These are phyloP conservation scores for Setophaga coronata DNA, from an alignment of 2,113 vertebrate species.

Conservation along the genomic window DNA sequence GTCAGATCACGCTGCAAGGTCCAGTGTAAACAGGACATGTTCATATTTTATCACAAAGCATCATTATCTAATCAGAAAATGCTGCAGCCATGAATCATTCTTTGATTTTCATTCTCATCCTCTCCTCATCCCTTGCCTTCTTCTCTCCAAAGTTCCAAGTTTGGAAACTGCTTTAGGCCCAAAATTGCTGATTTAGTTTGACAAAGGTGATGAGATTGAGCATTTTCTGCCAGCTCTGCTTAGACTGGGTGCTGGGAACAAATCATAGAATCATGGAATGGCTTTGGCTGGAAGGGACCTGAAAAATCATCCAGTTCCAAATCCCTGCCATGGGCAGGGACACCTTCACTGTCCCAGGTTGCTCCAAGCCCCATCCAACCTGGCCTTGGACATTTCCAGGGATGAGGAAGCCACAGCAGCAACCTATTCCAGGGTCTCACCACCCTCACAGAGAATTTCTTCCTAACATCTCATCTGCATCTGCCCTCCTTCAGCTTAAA, in stretches of 20 bases:
- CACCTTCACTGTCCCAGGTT: neutral
- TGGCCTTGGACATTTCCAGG: neutral
- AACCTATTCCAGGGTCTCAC: fast-evolving
- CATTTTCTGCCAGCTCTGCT: neutral
- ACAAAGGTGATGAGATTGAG: neutral
- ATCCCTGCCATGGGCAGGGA: neutral
- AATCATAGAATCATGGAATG: neutral
- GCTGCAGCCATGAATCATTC: neutral
- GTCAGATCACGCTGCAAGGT: neutral
- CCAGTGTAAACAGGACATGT: constrained; percentile 15
- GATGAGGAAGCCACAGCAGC: fast-evolving
- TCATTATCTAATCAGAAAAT: constrained; percentile 10
- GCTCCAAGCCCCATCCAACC: fast-evolving
- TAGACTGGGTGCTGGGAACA: neutral
- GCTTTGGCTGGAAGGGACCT: neutral
- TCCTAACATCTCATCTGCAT: neutral
- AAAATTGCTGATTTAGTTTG: neutral
- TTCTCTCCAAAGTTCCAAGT: neutral
- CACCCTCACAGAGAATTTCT: neutral
- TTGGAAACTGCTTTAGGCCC: neutral
- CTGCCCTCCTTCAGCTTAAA: neutral
- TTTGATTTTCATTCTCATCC: neutral
- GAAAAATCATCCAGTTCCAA: neutral
- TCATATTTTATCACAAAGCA: neutral
- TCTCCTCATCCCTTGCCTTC: neutral